Evolutionary conservation across 2,888 invertebrate species (phyloP).

Genomic region (Sylvicola fuscatus): DNA sequence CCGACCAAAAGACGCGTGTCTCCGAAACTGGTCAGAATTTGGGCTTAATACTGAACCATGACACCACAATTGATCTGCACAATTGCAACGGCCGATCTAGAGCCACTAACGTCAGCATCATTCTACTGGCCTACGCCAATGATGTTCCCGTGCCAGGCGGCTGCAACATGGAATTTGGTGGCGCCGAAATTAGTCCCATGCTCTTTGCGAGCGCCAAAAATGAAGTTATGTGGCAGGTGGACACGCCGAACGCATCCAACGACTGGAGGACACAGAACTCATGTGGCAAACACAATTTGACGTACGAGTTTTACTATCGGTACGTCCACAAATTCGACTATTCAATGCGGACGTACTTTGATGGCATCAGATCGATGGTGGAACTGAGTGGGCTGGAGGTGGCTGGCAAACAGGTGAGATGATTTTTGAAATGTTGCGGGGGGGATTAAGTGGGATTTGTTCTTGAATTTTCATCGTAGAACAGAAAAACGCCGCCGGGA

Average conservation of each 20-base stretch:
- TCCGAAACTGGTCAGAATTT: too few relatives aligned
- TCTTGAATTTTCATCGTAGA: background rate
- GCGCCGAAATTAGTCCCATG: background rate
- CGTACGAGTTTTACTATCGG: slow-evolving; percentile 1
- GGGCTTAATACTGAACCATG: too few relatives aligned
- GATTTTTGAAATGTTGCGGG: too few relatives aligned
- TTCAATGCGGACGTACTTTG: slow-evolving; percentile 3
- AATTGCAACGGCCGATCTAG: too few relatives aligned
- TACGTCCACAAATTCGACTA: slow-evolving; percentile 3
- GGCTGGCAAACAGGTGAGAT: background rate
- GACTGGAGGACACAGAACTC: background rate
- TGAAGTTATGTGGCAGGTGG: slow-evolving; percentile 2
- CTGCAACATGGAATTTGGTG: slow-evolving; percentile 3
- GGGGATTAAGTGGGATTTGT: background rate
- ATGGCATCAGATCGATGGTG: slow-evolving; percentile 3
- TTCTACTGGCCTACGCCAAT: too few relatives aligned
- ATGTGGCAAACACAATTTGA: slow-evolving; percentile 3
- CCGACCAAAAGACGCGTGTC: too few relatives aligned
- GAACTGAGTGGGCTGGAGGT: background rate
- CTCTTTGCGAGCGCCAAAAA: background rate
- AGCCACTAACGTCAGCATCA: too few relatives aligned
- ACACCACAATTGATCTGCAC: too few relatives aligned
- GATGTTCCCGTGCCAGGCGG: slow-evolving; percentile 5
- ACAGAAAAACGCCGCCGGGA: slow-evolving; percentile 1
- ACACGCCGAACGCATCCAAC: slow-evolving; percentile 1